These are phyloP conservation scores for Zoanthus gigantus DNA, from an alignment of 92 coral and sea anemone genomes.

Conservation along the genomic window DNA sequence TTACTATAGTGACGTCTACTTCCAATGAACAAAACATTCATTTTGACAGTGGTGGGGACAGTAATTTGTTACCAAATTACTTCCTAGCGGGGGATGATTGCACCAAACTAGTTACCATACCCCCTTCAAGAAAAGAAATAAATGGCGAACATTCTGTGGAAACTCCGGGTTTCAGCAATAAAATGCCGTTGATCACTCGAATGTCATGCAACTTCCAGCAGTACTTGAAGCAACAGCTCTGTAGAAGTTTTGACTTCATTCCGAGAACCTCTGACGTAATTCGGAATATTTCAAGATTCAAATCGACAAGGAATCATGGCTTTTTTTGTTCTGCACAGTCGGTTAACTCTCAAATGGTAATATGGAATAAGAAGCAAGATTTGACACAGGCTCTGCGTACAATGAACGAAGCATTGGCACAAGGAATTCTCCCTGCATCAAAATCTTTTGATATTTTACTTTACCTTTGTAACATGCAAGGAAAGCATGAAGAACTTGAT, in stretches of 20 bases:
- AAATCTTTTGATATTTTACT: conserved; percentile 62
- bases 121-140: no score
- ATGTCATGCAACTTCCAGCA: neutral
- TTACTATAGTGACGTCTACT: conserved; percentile 83
- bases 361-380: conserved; percentile 27
- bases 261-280: neutral
- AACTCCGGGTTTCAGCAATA: neutral
- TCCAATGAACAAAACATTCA: conserved; percentile 7
- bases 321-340: neutral
- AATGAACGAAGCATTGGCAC: conserved; percentile 37
- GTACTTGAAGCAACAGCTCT: neutral
- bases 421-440: conserved; percentile 43
- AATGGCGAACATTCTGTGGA: no score
- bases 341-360: conserved; percentile 3
- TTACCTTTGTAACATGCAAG: conserved; percentile 62
- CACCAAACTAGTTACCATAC: no score
- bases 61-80: neutral
- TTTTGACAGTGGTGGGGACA: conserved; percentile 3
- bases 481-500: conserved; percentile 75
- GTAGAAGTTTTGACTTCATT: neutral
- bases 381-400: neutral
- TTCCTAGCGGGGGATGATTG: neutral
- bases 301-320: neutral
- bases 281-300: neutral
- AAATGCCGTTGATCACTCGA: neutral